Conservation (phyloP, 2,113 vertebrate species). For the Cettia cetti region DNA sequence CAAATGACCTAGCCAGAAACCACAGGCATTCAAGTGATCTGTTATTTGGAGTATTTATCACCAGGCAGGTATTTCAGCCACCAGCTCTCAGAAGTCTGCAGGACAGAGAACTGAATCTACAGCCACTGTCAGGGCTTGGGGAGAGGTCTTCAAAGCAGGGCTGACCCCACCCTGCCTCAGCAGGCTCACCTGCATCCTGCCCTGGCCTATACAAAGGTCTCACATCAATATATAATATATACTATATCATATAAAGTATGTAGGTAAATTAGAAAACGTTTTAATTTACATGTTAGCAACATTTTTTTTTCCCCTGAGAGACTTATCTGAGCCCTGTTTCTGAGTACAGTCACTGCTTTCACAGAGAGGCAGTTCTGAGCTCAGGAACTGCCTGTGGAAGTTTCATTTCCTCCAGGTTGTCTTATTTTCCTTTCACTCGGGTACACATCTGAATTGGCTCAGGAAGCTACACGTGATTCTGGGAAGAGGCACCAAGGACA, state of each 20-base stretch:
- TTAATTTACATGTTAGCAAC: not conserved
- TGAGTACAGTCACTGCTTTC: not conserved
- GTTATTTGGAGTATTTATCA: not conserved
- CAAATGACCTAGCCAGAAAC: not conserved
- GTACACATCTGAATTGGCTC: not conserved
- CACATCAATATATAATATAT: not conserved
- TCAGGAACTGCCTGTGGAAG: not conserved
- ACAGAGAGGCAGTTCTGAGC: not conserved
- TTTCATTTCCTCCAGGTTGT: not conserved
- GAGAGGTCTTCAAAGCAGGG: not conserved
- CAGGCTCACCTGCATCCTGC: not conserved
- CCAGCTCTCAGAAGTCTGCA: not conserved
- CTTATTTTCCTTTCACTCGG: not conserved
- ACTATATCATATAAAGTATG: rapidly evolving
- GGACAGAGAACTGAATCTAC: rapidly evolving
- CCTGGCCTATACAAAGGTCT: not conserved
- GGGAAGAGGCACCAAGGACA: not conserved
- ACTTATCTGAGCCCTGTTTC: not conserved
- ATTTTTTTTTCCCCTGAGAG: not conserved
- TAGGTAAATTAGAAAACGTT: not conserved
- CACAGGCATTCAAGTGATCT: not conserved
- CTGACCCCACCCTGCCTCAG: not conserved
- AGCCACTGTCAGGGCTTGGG: not conserved
- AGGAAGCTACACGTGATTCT: not conserved
- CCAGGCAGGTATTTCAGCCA: not conserved